Evolutionary conservation across 2,797 vertebrate genomes (phyloP).

Genomic region (Crocodylus rhombifer): DNA sequence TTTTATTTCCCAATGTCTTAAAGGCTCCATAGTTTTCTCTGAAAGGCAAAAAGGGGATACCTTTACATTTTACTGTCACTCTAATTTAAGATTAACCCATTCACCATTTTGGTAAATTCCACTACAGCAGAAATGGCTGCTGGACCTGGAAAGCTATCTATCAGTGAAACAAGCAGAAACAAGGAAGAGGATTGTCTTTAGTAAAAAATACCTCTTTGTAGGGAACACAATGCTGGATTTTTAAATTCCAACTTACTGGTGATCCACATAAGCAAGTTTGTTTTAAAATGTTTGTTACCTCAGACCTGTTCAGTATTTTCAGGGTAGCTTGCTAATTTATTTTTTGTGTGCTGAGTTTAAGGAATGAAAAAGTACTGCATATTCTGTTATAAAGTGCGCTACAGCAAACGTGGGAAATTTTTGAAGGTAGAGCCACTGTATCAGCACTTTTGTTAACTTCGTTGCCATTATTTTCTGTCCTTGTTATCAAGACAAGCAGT

Average conservation of each 20-base stretch:
- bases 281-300: neutral
- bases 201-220: neutral
- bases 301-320: neutral
- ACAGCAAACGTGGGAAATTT: neutral
- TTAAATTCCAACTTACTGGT: neutral
- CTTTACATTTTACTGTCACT: neutral
- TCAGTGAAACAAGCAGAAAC: no score
- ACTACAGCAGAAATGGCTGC: neutral
- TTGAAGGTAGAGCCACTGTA: accelerated
- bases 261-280: neutral
- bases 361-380: neutral
- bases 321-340: neutral
- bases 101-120: neutral
- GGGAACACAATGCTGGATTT: neutral
- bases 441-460: neutral
- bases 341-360: no score
- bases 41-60: neutral
- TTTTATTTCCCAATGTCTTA: neutral
- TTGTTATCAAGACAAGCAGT: neutral
- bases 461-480: neutral
- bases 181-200: neutral
- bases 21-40: neutral
- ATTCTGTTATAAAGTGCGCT: neutral
- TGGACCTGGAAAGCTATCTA: no score
- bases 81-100: neutral